phyloP scores from a whole-genome alignment of 2,797 vertebrate genomes.

The Eleutherodactylus coqui region DNA sequence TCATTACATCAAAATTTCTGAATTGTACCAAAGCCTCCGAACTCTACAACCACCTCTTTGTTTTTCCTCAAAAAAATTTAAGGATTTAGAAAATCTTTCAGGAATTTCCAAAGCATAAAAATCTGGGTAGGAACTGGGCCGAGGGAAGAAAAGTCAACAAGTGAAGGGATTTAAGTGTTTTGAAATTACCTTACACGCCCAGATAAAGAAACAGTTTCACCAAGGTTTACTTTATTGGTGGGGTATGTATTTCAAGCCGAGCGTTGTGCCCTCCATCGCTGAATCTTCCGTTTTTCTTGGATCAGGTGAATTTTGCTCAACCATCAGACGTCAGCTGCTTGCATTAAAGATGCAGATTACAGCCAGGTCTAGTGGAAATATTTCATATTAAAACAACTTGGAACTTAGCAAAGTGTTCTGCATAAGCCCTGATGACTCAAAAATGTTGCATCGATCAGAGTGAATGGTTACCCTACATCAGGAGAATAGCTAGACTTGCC shows the following conservation, averaged over 20 bases:
- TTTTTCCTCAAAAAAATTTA: conserved; percentile 59
- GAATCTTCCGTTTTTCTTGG: conserved; percentile 62
- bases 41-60: conserved; percentile 56
- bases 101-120: conserved; percentile 63
- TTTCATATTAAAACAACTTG: conserved; percentile 30
- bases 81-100: conserved; percentile 61
- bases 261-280: conserved; percentile 25
- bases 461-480: neutral
- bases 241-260: conserved; percentile 56
- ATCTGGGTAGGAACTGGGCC: conserved; percentile 52
- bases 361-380: neutral
- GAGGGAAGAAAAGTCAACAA: conserved; percentile 60
- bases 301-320: conserved; percentile 35
- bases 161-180: conserved; percentile 59
- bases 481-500: neutral
- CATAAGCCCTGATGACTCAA: neutral
- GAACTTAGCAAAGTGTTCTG: neutral
- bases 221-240: conserved; percentile 58
- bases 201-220: conserved; percentile 61
- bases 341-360: conserved; percentile 29
- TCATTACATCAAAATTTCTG: conserved; percentile 50
- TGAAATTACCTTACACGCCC: conserved; percentile 61
- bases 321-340: conserved; percentile 36
- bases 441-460: neutral
- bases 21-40: conserved; percentile 52